Base-by-base conservation (phyloP, 2,113 vertebrate species). In the Rhegmatorhina hoffmannsi region DNA sequence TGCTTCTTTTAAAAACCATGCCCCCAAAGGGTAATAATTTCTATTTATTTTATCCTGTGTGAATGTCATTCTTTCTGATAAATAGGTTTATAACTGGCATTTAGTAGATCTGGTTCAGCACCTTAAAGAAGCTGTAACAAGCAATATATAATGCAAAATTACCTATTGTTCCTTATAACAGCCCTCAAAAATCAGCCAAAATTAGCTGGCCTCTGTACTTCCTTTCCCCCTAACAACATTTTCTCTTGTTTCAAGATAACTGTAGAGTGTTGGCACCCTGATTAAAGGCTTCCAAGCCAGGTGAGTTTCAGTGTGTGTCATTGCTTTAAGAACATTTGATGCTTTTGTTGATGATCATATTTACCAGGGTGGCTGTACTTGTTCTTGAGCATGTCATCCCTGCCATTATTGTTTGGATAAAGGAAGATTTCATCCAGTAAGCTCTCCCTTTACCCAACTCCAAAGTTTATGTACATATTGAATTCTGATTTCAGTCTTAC, bases 1-100 rank as follows among this genome's bases (percentile, higher is more conserved):
- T 81, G 82, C 50, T 94, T 56, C 68, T 90, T 92, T 83, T 88
- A 77, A 96, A 97, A 96, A 36, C 33, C 59, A 64, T 53, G 29
- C 8, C 43, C 55, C 74, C 3, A 13, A 80, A 76, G 67, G 36
- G 24, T 83, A 91, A 92, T 91, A 94, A 92, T 93, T 90, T 91
- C 36, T 95, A 52, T 91, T 92, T 92, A 80, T 93, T 94, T 94
- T 95, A n/a, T 74, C 63, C 40, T 85, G 0, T 80, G 2, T 72
- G 5, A 68, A 5, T 80, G 55, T 62, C 5, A 3, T 90, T 90
- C 62, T 69, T 64, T 86, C 83, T 94, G 72, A 93, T 90, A 78
- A 86, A 92, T 59, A 74, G 59, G 29, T 90, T 90, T 88, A 36
- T 77, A 93, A 84, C 72, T 80, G 84, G 72, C 63, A 58, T 74